These are phyloP conservation scores for Zoroaster sp. DNA, from an alignment of 53 echinoderm and acorn worm genomes.

Conservation along the genomic window DNA sequence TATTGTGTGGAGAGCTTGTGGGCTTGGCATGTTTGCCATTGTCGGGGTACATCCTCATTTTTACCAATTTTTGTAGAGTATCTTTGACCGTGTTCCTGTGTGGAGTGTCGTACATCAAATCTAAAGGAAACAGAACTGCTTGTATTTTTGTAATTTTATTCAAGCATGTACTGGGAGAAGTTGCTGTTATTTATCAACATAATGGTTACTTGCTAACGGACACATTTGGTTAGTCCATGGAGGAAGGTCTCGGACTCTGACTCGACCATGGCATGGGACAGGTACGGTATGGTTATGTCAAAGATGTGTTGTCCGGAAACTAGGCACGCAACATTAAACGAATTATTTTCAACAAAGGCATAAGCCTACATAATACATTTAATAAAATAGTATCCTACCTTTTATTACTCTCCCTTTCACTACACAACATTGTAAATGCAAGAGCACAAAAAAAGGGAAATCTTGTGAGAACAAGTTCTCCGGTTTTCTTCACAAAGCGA, in stretches of 20 bases:
- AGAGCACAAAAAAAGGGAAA: conserved; percentile 56
- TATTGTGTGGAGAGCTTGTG: no score
- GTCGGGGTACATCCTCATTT: no score
- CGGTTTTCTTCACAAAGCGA: conserved; percentile 20
- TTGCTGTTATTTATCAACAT: no score
- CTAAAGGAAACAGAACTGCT: no score
- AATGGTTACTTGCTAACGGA: no score
- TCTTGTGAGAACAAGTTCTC: conserved; percentile 47
- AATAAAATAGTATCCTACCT: conserved; percentile 11
- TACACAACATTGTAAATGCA: conserved; percentile 39
- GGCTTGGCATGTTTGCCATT: no score
- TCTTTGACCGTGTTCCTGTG: no score
- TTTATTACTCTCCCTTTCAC: conserved; percentile 32
- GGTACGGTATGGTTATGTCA: neutral
- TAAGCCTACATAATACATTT: neutral
- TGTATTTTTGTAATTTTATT: no score
- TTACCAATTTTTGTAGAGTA: no score
- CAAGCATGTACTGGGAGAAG: no score
- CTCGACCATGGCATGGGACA: neutral
- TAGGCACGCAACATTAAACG: neutral
- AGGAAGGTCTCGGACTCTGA: neutral
- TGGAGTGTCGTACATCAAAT: no score
- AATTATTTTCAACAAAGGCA: neutral
- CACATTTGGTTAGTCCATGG: neutral
- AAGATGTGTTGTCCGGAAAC: neutral